A percentile compares a stretch with the other conserved stretches of the same genome.
Evolutionary conservation across 2,113 vertebrate species (phyloP).

Genomic region (Emydocephalus ijimae): DNA sequence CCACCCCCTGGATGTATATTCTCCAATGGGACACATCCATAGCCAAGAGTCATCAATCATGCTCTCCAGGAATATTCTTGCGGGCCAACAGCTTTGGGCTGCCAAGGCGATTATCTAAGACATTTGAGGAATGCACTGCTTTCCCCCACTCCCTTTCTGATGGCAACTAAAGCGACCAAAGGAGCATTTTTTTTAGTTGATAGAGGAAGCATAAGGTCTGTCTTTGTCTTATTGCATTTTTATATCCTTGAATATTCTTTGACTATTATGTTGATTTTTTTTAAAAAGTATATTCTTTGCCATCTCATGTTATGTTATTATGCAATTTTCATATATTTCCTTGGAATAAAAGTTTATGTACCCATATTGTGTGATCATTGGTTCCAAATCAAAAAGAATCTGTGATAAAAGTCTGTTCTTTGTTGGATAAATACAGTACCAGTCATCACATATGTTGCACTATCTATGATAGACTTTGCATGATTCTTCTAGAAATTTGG

Average conservation of each 20-base stretch:
- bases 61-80: too few species aligned
- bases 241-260: neutral
- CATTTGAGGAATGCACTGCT: too few species aligned
- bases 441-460: neutral
- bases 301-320: neutral
- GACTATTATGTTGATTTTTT: neutral
- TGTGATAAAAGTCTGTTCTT: neutral
- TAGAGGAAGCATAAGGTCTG: neutral
- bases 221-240: neutral
- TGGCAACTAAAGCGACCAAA: too few species aligned
- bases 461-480: neutral
- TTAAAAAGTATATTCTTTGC: neutral
- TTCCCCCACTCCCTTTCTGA: too few species aligned
- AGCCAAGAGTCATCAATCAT: too few species aligned
- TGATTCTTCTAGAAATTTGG: neutral
- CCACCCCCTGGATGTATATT: too few species aligned
- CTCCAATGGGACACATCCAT: too few species aligned
- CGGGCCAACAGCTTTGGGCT: too few species aligned
- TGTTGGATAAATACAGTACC: neutral
- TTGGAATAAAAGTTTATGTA: neutral
- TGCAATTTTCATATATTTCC: neutral
- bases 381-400: neutral
- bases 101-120: too few species aligned
- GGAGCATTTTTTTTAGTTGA: too few species aligned
- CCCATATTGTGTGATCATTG: neutral